Percentiles rank a stretch among this genome's conserved stretches.
These are phyloP conservation scores for Desmophyllum pertusum DNA, from an alignment of 92 coral and sea anemone species.

Conservation along the genomic window DNA sequence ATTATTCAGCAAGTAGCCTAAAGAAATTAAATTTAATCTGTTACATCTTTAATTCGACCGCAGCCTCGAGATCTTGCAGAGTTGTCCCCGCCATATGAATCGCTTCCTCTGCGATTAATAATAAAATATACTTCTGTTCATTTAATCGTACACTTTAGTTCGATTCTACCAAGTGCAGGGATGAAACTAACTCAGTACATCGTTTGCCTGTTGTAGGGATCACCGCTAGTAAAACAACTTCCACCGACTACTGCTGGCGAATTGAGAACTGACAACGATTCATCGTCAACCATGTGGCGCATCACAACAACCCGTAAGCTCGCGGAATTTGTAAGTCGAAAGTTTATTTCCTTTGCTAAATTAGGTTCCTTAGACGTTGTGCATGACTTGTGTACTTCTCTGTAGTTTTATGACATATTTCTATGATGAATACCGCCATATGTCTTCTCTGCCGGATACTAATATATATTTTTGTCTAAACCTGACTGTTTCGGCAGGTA, in stretches of 20 bases:
- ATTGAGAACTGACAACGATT: not conserved
- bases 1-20: constrained; percentile 34
- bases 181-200: constrained; percentile 1
- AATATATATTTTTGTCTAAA: not conserved
- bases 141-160: not conserved
- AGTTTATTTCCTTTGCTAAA: not conserved
- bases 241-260: not conserved
- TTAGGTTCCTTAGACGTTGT: constrained; percentile 17
- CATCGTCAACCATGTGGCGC: constrained; percentile 82
- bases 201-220: constrained; percentile 8
- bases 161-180: not conserved
- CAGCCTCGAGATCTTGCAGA: constrained; percentile 10
- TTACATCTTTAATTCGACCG: not conserved
- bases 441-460: not conserved
- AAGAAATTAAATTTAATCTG: constrained; percentile 8
- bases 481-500: not conserved
- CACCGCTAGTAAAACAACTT: constrained; percentile 6
- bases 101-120: not conserved
- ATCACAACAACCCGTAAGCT: constrained; percentile 89
- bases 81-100: constrained; percentile 1
- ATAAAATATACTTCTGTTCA: not conserved
- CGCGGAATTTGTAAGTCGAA: constrained; percentile 89
- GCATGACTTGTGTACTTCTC: not conserved
- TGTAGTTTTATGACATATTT: not conserved
- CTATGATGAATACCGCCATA: not conserved